A percentile compares a stretch with the other conserved stretches of the same genome.
Conservation (phyloP, 2,888 invertebrate genomes). For the Epicampocera succincta region DNA sequence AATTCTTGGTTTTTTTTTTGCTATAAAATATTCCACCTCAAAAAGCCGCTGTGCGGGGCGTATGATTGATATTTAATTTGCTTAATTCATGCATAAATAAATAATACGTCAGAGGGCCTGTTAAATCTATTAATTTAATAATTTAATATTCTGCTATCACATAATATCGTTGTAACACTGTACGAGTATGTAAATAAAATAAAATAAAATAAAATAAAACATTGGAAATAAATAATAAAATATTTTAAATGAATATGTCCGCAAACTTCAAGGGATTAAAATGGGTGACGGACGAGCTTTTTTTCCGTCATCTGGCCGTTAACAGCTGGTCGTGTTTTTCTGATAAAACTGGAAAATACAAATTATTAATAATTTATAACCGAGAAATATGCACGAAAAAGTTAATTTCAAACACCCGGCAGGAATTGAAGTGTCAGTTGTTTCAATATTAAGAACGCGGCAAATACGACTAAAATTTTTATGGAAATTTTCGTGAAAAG, state of each 20-base stretch:
- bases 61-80: conserved; percentile 36
- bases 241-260: conserved; percentile 20
- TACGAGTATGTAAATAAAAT: too few relatives aligned
- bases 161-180: not conserved
- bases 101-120: conserved; percentile 27
- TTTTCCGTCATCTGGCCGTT: not conserved
- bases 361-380: not conserved
- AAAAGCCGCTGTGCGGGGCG: not conserved
- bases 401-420: too few relatives aligned
- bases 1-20: too few relatives aligned
- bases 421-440: too few relatives aligned
- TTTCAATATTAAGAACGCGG: too few relatives aligned
- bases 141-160: not conserved
- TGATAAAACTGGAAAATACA: conserved; percentile 2
- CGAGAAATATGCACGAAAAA: not conserved
- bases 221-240: conserved; percentile 5
- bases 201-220: too few relatives aligned
- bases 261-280: conserved; percentile 12
- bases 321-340: conserved; percentile 42
- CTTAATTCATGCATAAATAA: not conserved
- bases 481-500: too few relatives aligned
- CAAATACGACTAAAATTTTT: too few relatives aligned
- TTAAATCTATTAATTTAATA: not conserved
- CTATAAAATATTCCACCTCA: too few relatives aligned
- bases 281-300: not conserved